phyloP scores from a whole-genome alignment of 2,113 vertebrate species.

The Calonectris borealis region DNA sequence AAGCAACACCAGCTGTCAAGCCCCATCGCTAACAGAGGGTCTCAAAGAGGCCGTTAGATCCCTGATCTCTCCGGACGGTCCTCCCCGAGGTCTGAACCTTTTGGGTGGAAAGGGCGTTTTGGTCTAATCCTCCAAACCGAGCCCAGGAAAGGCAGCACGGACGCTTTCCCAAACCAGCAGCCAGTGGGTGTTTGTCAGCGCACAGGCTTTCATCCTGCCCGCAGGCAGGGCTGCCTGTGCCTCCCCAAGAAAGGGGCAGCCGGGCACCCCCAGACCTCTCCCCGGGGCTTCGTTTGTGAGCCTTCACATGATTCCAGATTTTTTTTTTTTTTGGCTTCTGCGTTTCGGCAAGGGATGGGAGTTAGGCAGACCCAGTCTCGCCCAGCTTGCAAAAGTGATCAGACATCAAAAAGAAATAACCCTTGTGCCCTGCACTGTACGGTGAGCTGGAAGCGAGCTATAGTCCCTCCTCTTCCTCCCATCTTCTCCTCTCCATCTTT shows the following conservation, averaged over 20 bases:
- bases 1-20: not conserved
- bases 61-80: fast-evolving
- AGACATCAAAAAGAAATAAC: not conserved
- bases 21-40: not conserved
- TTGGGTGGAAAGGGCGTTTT: not conserved
- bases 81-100: not conserved
- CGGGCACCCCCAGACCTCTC: not conserved
- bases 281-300: not conserved
- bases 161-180: not conserved
- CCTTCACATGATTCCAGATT: not conserved
- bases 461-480: not conserved
- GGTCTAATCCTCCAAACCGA: fast-evolving
- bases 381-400: not conserved
- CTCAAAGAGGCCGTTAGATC: not conserved
- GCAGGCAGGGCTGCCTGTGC: not conserved
- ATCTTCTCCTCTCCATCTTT: not conserved
- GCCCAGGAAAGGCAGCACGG: not conserved
- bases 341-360: not conserved
- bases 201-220: too few relatives aligned
- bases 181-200: not conserved
- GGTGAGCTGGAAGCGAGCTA: not conserved
- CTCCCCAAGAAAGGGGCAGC: not conserved
- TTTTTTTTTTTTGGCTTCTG: not conserved
- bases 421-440: not conserved
- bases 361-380: fast-evolving